phyloP scores from a whole-genome alignment of 1,140 invertebrate species.

The Oncopeltus fasciatus region DNA sequence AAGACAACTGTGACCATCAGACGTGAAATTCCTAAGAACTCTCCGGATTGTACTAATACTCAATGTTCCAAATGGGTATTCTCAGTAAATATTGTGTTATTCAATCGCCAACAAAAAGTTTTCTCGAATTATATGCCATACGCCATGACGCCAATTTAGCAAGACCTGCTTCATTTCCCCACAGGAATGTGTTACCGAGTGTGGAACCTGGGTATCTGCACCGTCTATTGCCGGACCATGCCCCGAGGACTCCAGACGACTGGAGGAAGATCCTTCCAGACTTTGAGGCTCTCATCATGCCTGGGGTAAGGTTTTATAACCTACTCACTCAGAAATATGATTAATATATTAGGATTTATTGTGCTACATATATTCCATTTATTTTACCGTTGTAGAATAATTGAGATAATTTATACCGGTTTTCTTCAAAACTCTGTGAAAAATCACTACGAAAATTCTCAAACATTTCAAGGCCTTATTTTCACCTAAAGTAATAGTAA shows the following conservation, averaged over 20 bases:
- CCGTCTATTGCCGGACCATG: slow-evolving; percentile 53
- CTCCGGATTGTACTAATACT: no score
- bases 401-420: neutral
- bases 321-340: neutral
- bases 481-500: no score
- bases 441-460: no score
- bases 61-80: no score
- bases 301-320: slow-evolving; percentile 45
- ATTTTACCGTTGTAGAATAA: neutral
- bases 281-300: slow-evolving; percentile 67
- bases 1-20: no score
- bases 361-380: neutral
- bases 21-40: no score
- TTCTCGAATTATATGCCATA: no score
- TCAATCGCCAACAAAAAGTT: no score
- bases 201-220: slow-evolving; percentile 66
- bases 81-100: no score
- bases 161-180: no score
- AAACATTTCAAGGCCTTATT: no score
- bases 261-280: slow-evolving; percentile 77
- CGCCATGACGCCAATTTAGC: no score
- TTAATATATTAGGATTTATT: neutral
- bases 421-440: neutral
- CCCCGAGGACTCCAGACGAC: slow-evolving; percentile 56
- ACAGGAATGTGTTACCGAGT: slow-evolving; percentile 52